These are phyloP conservation scores for Myxocyprinus asiaticus DNA, from an alignment of 2,113 vertebrate genomes.

Conservation along the genomic window DNA sequence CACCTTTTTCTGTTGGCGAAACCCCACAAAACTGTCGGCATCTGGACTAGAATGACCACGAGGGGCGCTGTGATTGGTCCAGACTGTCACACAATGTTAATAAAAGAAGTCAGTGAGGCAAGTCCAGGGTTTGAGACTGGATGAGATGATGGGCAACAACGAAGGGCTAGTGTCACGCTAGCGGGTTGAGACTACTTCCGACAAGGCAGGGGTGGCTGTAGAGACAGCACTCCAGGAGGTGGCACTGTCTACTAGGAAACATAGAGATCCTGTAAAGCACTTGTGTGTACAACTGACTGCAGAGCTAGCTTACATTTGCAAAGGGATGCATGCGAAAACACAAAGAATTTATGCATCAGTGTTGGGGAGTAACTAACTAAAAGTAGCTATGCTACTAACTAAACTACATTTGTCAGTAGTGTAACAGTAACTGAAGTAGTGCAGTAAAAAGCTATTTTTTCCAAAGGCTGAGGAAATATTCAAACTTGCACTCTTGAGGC, in stretches of 20 bases:
- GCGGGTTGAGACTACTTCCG: constrained; percentile 88
- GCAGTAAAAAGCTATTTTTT: too few relatives aligned
- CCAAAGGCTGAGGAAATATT: too few relatives aligned
- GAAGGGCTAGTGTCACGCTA: constrained; percentile 72
- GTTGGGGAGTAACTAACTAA: too few relatives aligned
- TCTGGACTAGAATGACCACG: constrained; percentile 68
- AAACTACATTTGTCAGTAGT: too few relatives aligned
- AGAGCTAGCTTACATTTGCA: constrained; percentile 48
- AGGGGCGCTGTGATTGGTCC: constrained; percentile 57
- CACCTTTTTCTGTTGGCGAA: constrained; percentile 67
- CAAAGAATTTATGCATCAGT: too few relatives aligned
- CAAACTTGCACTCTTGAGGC: too few relatives aligned
- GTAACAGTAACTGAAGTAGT: too few relatives aligned
- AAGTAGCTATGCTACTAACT: too few relatives aligned
- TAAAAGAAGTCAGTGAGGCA: constrained; percentile 81
- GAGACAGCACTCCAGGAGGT: constrained; percentile 90
- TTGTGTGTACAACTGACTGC: constrained; percentile 7
- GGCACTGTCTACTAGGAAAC: constrained; percentile 84
- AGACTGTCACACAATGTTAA: too few relatives aligned
- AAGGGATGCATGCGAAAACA: constrained; percentile 41
- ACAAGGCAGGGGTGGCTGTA: constrained; percentile 93
- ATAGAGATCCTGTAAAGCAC: constrained; percentile 17
- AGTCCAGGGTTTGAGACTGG: constrained; percentile 87
- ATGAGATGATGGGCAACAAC: constrained; percentile 84
- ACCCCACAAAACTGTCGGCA: constrained; percentile 31